Percentiles rank a stretch among this genome's conserved stretches.
phyloP scores from a whole-genome alignment of 2,113 vertebrate species.

The Passer domesticus region DNA sequence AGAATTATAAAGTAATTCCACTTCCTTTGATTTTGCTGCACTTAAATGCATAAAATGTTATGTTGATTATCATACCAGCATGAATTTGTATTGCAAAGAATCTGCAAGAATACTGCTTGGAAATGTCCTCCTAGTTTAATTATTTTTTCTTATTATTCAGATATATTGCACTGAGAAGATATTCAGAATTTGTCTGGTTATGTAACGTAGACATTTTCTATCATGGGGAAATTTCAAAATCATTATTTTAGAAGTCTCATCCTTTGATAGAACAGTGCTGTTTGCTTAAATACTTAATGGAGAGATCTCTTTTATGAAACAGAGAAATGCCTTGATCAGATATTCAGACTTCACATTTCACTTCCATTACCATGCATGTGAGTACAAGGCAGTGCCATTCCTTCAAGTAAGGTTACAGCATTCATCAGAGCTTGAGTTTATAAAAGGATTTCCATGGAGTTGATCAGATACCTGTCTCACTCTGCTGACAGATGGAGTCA shows the following conservation, averaged over 20 bases:
- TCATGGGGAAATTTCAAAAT: background rate
- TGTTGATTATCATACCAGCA: background rate
- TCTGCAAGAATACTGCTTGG: background rate
- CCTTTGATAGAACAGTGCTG: background rate
- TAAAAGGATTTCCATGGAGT: conserved; percentile 33
- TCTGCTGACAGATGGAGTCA: conserved; percentile 43
- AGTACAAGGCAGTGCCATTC: background rate
- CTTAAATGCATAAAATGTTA: background rate
- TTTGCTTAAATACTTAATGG: conserved; percentile 27
- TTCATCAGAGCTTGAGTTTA: conserved; percentile 20
- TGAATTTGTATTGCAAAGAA: background rate
- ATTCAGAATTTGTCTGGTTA: background rate
- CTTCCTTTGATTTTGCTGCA: background rate
- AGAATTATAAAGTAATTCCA: background rate
- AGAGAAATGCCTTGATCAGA: conserved; percentile 3
- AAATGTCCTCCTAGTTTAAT: background rate
- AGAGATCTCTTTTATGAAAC: background rate
- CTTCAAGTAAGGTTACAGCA: background rate
- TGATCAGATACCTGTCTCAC: conserved; percentile 54
- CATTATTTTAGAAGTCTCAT: background rate
- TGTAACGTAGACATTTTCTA: background rate
- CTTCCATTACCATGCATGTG: background rate
- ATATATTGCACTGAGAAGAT: background rate
- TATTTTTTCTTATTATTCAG: background rate
- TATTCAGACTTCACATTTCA: conserved; percentile 21